A percentile compares a stretch with the other conserved stretches of the same genome.
These are phyloP conservation scores for Xiphorhynchus erythropygius DNA, from an alignment of 2,797 vertebrate genomes.

Conservation along the genomic window DNA sequence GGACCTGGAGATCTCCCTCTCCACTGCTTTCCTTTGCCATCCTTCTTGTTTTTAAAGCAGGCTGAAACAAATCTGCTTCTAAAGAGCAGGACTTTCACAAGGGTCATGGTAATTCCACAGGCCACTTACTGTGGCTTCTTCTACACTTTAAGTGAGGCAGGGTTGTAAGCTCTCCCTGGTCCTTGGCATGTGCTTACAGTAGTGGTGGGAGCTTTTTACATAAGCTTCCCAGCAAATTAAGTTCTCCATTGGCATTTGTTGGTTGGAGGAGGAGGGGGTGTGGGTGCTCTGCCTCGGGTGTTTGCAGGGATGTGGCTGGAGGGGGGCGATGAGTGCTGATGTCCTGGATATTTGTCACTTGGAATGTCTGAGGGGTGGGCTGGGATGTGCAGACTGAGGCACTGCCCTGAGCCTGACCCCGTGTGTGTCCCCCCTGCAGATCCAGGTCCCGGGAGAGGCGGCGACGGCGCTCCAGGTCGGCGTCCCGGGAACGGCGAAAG, in stretches of 20 bases:
- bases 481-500: conserved; percentile 80
- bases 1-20: not conserved
- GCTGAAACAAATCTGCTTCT: not conserved
- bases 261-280: not conserved
- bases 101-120: not conserved
- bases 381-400: accelerated
- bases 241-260: not conserved
- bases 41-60: not conserved
- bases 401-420: not conserved
- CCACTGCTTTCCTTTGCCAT: not conserved
- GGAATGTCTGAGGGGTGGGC: not conserved
- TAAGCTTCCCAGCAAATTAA: not conserved
- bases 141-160: accelerated
- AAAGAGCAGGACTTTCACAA: not conserved
- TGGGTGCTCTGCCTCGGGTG: no score
- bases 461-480: conserved; percentile 81
- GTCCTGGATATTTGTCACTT: not conserved
- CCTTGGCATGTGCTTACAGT: accelerated
- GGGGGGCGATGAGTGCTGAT: not conserved
- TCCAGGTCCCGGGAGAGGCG: conserved; percentile 90
- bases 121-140: not conserved
- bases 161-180: not conserved
- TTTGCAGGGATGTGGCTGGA: not conserved
- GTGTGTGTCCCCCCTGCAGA: conserved; percentile 49
- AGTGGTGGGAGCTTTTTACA: not conserved